These are phyloP conservation scores for Phymatocera aterrima DNA, from an alignment of 2,888 invertebrate genomes.

Conservation along the genomic window DNA sequence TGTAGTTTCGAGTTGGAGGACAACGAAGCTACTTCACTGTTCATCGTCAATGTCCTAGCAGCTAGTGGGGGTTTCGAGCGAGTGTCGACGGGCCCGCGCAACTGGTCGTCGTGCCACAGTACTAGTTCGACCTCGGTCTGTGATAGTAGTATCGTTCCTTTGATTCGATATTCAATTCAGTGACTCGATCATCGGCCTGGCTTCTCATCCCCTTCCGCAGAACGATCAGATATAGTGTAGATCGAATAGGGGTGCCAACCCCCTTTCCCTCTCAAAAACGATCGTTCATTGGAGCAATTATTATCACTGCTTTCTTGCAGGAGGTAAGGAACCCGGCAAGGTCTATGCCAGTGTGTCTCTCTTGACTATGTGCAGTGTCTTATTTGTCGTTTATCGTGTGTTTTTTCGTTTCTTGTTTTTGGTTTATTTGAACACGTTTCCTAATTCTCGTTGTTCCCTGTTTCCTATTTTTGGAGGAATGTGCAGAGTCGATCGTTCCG, in stretches of 20 bases:
- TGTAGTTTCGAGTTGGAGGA: constrained; percentile 29
- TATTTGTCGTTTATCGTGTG: neutral
- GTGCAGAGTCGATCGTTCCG: neutral
- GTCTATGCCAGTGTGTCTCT: neutral
- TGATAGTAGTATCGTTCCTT: constrained; percentile 68
- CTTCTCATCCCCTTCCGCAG: neutral
- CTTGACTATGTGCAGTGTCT: constrained; percentile 8
- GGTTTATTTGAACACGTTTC: neutral
- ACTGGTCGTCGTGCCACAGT: constrained; percentile 65
- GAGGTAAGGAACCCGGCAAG: constrained; percentile 28
- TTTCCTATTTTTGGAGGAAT: neutral
- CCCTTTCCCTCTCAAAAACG: neutral
- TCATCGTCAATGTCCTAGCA: constrained; percentile 21
- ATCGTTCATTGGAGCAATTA: neutral
- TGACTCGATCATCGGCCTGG: neutral
- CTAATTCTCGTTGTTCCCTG: neutral
- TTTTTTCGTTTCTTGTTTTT: neutral
- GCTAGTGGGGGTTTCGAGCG: constrained; percentile 55
- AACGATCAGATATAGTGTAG: neutral
- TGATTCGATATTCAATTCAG: constrained; percentile 55
- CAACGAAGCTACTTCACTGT: constrained; percentile 32
- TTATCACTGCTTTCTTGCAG: neutral
- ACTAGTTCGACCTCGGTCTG: constrained; percentile 72
- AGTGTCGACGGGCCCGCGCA: constrained; percentile 54
- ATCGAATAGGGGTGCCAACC: constrained; percentile 15